These are phyloP conservation scores for Melanostoma mellinum DNA, from an alignment of 2,888 invertebrate genomes.

Conservation along the genomic window DNA sequence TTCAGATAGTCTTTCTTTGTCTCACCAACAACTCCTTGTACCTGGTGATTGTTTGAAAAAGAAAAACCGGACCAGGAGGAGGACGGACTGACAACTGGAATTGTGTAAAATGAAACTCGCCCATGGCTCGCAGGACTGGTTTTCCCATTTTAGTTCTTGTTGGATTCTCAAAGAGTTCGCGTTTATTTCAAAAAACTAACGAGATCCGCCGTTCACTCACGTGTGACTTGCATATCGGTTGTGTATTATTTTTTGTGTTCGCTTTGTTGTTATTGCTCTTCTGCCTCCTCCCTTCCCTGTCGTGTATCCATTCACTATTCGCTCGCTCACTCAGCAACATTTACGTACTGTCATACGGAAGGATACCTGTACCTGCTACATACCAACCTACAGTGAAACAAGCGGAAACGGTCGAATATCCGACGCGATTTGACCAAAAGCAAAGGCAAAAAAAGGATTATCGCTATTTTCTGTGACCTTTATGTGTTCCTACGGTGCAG, in stretches of 20 bases:
- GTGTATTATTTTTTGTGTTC: constrained; percentile 53
- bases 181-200: constrained; percentile 64
- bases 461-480: constrained; percentile 38
- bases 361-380: constrained; percentile 32
- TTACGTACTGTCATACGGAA: constrained; percentile 38
- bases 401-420: constrained; percentile 60
- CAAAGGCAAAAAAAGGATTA: constrained; percentile 34
- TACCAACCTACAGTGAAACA: constrained; percentile 12
- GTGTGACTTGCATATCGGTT: constrained; percentile 59
- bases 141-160: constrained; percentile 82
- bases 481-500: background rate
- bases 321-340: constrained; percentile 33
- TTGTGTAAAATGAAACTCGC: constrained; percentile 71
- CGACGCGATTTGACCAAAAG: constrained; percentile 60
- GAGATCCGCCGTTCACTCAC: constrained; percentile 50
- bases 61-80: constrained; percentile 62
- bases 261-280: constrained; percentile 34
- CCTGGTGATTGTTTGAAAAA: constrained; percentile 24
- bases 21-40: constrained; percentile 34
- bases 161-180: constrained; percentile 81
- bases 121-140: constrained; percentile 80
- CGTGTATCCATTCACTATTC: constrained; percentile 6
- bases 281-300: constrained; percentile 17
- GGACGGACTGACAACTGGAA: constrained; percentile 77
- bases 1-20: constrained; percentile 32